Evolutionary conservation across 2,888 invertebrate genomes (phyloP), one percentile per base, ranked within the genome.

Genomic region (Tipula helvola): DNA sequence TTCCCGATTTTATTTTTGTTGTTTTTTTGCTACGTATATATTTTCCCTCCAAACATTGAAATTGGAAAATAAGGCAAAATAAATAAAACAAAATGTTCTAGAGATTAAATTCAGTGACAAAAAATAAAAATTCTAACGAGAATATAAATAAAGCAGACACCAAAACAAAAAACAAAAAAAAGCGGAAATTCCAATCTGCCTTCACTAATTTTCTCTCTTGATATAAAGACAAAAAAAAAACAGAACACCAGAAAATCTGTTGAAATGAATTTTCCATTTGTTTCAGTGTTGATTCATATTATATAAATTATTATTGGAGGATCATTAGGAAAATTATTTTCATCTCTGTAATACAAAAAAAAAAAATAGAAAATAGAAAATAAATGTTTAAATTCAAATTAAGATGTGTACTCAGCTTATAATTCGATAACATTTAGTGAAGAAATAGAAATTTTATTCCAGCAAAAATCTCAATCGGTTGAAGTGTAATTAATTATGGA

Each of bases 81-180:
- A 71, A 71, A 71, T 71, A 71, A 28, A 71, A 28, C 71, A 71
- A 28, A 71, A 71, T 71, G 71, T 71, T 71, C 71, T 18, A 71
- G 71, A 71, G 71, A 71, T 71, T 71, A 71, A 71, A 71, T 71
- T 71, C 71, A 71, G 71, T 71, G 71, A 71, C 71, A 71, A 71
- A 71, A 71, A 52, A 71, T 28, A 71, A 71, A 71, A 28, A 28
- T 28, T 28, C 71, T 71, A 71, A 71, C 71, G 71, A 71, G 71
- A 71, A 71, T 71, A 71, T 71, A 71, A 71, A 71, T 71, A 71
- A 71, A 71, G 28, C 71, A 71, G 71, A 71, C 71, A 71, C 71
- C 28, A 28, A 28, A 28, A 28, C 28, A 28, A 28, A 28, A 28
- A 28, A 57, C 7, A 71, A 52, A 52, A 71, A 71, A 71, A 71